Evolutionary conservation across 1,140 invertebrate genomes (phyloP).

Genomic region (Aporrectodea caliginosa): DNA sequence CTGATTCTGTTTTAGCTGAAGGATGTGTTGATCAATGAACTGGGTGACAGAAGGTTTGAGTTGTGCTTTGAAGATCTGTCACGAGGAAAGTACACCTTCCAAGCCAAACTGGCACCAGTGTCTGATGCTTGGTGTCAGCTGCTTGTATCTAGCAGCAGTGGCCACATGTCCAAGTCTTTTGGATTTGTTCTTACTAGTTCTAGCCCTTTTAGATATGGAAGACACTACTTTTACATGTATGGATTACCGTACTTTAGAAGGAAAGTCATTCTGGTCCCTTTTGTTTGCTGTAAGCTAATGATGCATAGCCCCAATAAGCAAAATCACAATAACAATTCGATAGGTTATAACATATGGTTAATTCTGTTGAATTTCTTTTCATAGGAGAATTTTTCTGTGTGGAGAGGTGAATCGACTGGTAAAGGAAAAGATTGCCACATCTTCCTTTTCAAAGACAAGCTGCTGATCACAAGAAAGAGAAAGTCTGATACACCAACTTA

Average conservation of each 20-base stretch:
- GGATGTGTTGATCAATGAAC: not conserved
- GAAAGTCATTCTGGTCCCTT: too few relatives aligned
- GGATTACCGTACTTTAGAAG: too few relatives aligned
- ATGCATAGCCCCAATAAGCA: too few relatives aligned
- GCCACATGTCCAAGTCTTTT: too few relatives aligned
- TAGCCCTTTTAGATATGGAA: too few relatives aligned
- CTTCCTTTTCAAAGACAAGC: conserved; percentile 87
- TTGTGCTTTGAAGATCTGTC: not conserved
- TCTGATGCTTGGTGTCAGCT: not conserved
- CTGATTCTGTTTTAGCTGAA: not conserved
- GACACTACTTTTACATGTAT: too few relatives aligned
- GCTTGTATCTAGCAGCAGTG: too few relatives aligned
- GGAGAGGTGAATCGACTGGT: conserved; percentile 62
- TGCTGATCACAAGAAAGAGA: conserved; percentile 83
- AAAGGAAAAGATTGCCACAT: conserved; percentile 80
- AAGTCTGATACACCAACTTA: conserved; percentile 56
- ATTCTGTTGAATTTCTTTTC: too few relatives aligned
- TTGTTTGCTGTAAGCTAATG: too few relatives aligned
- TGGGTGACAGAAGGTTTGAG: not conserved
- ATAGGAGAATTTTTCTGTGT: conserved; percentile 84
- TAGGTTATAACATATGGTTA: too few relatives aligned
- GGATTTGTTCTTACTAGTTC: too few relatives aligned
- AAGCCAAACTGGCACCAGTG: not conserved
- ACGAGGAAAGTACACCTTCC: not conserved
- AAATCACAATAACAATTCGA: too few relatives aligned